These are phyloP conservation scores for Calyptomena viridis DNA, from an alignment of 2,113 vertebrate species.

Conservation along the genomic window DNA sequence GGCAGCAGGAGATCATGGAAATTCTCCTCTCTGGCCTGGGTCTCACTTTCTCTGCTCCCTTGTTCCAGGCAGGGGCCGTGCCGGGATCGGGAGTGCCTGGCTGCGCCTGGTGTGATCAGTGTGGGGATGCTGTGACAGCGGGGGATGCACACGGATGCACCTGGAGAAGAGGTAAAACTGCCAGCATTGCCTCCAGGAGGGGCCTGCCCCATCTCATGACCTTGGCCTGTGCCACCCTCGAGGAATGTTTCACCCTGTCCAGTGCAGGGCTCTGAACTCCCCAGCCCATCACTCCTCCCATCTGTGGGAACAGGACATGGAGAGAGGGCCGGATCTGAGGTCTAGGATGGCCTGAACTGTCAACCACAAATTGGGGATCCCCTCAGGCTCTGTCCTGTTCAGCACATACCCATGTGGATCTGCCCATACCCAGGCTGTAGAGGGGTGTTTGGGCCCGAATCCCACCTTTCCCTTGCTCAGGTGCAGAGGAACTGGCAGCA, in stretches of 20 bases:
- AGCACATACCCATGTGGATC: rapidly evolving
- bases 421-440: neutral
- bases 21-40: neutral
- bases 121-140: neutral
- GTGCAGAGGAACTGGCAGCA: neutral
- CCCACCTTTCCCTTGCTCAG: neutral
- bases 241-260: neutral
- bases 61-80: neutral
- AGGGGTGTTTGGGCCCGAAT: neutral
- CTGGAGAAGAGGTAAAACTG: slow-evolving; percentile 21
- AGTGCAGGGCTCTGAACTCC: rapidly evolving
- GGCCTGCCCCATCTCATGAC: neutral
- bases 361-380: neutral
- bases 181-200: neutral
- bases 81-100: neutral
- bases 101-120: neutral
- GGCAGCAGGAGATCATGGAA: neutral
- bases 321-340: rapidly evolving
- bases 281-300: too few species aligned
- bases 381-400: neutral
- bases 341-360: neutral
- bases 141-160: neutral
- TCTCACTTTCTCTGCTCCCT: neutral
- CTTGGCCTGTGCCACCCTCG: neutral
- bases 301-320: neutral